Evolutionary conservation across 2,113 vertebrate genomes (phyloP).

Genomic region (Diphyllodes magnificus): DNA sequence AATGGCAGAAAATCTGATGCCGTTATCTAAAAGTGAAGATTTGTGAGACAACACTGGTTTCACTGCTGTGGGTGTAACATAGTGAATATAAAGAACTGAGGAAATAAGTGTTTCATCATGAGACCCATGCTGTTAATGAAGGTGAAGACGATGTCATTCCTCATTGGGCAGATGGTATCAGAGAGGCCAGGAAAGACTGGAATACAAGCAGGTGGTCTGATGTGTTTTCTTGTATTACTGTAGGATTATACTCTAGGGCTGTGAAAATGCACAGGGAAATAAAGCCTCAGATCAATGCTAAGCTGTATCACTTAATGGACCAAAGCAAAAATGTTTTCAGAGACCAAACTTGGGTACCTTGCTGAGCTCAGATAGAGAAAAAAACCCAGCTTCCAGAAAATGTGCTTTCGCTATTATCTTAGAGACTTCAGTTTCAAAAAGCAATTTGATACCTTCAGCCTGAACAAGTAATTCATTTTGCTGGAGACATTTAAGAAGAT

Average conservation of each 20-base stretch:
- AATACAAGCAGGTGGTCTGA: neutral
- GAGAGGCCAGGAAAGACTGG: neutral
- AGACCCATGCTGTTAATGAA: neutral
- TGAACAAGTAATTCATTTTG: neutral
- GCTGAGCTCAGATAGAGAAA: neutral
- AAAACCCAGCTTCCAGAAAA: neutral
- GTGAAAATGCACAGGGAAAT: neutral
- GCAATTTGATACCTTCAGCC: neutral
- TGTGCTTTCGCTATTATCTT: neutral
- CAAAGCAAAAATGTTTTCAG: neutral
- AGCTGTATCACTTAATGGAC: neutral
- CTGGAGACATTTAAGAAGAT: neutral
- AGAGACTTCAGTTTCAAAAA: neutral
- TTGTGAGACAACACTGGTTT: neutral
- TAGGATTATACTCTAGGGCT: neutral
- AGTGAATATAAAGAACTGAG: neutral
- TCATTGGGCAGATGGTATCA: neutral
- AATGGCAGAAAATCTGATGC: neutral
- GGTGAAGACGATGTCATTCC: accelerated
- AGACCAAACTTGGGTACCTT: neutral
- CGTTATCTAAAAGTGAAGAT: neutral
- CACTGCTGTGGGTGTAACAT: neutral
- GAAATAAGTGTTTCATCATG: neutral
- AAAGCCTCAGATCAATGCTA: neutral
- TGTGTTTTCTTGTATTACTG: neutral